phyloP scores from a whole-genome alignment of 2,797 vertebrate genomes.

The Craterocephalus amniculus region DNA sequence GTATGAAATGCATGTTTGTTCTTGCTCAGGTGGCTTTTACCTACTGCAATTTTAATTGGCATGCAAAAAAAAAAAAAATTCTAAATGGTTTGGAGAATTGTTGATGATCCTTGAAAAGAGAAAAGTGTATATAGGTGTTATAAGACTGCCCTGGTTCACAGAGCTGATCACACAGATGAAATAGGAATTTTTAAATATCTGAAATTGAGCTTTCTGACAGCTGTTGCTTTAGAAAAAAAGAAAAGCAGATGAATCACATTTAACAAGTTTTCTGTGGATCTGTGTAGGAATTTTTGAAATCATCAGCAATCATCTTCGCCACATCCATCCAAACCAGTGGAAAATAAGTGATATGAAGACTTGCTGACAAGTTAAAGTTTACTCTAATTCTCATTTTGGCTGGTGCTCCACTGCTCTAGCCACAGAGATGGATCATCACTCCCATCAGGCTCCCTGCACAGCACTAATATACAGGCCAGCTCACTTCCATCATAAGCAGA shows the following conservation, averaged over 20 bases:
- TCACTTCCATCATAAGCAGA: slow-evolving; percentile 53
- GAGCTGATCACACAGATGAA: slow-evolving; percentile 26
- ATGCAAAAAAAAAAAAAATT: slow-evolving; percentile 22
- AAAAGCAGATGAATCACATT: slow-evolving; percentile 39
- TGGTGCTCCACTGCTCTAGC: slow-evolving; percentile 36
- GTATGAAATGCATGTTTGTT: slow-evolving; percentile 38
- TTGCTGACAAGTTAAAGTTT: slow-evolving; percentile 75
- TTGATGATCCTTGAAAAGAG: slow-evolving; percentile 47
- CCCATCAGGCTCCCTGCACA: slow-evolving; percentile 57
- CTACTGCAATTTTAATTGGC: slow-evolving; percentile 46
- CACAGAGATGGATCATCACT: slow-evolving; percentile 70
- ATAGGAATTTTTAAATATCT: slow-evolving; percentile 42
- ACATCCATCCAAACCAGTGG: slow-evolving; percentile 71
- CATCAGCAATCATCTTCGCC: slow-evolving; percentile 58
- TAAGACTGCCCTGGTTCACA: slow-evolving; percentile 11
- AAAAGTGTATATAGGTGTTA: slow-evolving; percentile 16
- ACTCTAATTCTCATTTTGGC: slow-evolving; percentile 73
- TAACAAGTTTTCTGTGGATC: slow-evolving; percentile 48
- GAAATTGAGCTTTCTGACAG: slow-evolving; percentile 34
- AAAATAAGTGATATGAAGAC: slow-evolving; percentile 74
- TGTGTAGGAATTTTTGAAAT: slow-evolving; percentile 52
- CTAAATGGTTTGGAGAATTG: slow-evolving; percentile 10
- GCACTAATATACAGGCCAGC: slow-evolving; percentile 51
- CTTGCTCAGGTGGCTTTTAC: slow-evolving; percentile 56
- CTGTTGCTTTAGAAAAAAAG: slow-evolving; percentile 27